These are phyloP conservation scores for Speoplatyrhinus poulsoni DNA, from an alignment of 2,113 vertebrate genomes.

Conservation along the genomic window DNA sequence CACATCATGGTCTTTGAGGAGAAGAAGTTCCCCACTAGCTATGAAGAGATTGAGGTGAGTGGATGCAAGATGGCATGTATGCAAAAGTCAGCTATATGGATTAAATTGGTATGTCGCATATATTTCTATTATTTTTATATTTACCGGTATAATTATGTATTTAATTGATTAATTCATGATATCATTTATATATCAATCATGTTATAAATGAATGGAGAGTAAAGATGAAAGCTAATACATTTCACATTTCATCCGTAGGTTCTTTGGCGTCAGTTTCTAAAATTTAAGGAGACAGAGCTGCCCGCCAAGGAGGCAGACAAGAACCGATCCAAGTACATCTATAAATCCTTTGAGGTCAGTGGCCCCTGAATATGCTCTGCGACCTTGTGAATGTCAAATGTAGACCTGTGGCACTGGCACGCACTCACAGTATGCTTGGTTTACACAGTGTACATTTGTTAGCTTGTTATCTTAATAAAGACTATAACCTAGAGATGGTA, in stretches of 20 bases:
- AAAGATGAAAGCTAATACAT: background rate
- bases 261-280: constrained; percentile 93
- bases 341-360: constrained; percentile 85
- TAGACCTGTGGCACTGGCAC: background rate
- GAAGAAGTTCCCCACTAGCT: constrained; percentile 86
- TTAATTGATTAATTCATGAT: background rate
- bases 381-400: background rate
- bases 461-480: background rate
- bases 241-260: constrained; percentile 68
- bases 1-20: constrained; percentile 87
- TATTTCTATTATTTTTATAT: too few species aligned
- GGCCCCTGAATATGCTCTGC: background rate
- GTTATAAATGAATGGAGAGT: background rate
- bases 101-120: background rate
- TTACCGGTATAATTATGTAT: too few species aligned
- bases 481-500: background rate
- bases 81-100: background rate
- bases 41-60: constrained; percentile 91
- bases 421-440: background rate
- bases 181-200: background rate
- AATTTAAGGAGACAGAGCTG: constrained; percentile 93
- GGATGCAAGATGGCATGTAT: background rate
- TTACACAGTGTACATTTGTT: background rate
- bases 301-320: constrained; percentile 93
- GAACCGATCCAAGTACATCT: constrained; percentile 90